phyloP scores from a whole-genome alignment of 2,113 vertebrate species.

The Crypturellus undulatus region DNA sequence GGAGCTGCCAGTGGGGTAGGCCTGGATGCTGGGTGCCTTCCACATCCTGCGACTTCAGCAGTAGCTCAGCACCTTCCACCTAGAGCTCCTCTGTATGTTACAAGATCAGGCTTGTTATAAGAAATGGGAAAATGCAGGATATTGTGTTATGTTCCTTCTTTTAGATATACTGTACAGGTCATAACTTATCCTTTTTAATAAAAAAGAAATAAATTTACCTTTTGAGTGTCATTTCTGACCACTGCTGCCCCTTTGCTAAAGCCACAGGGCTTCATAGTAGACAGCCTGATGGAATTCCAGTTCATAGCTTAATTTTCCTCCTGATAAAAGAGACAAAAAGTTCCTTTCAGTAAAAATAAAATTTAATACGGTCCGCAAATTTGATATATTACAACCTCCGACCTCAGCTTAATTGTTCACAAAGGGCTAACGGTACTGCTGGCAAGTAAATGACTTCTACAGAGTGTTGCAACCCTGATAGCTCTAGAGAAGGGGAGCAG shows the following conservation, averaged over 20 bases:
- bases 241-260: conserved; percentile 63
- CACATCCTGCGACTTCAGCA: not conserved
- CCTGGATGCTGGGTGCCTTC: not conserved
- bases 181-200: conserved; percentile 77
- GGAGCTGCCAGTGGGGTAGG: not conserved
- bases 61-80: not conserved
- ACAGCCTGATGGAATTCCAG: conserved; percentile 74
- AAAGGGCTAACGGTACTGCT: conserved; percentile 68
- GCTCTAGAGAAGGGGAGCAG: conserved; percentile 65
- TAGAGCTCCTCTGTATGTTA: not conserved
- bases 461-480: conserved; percentile 63
- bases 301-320: conserved; percentile 77
- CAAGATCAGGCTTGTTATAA: conserved; percentile 3
- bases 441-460: conserved; percentile 74
- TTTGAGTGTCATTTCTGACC: conserved; percentile 59
- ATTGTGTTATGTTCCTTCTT: conserved; percentile 1
- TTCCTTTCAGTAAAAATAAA: conserved; percentile 79
- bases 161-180: conserved; percentile 63
- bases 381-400: conserved; percentile 72
- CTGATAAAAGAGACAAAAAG: conserved; percentile 77
- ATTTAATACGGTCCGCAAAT: conserved; percentile 70
- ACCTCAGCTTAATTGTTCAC: conserved; percentile 78
- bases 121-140: conserved; percentile 37
- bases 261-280: conserved; percentile 65
- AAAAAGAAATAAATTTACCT: conserved; percentile 76